Evolutionary conservation across 2,113 vertebrate genomes (phyloP), one percentile per base, ranked within the genome.

Genomic region (Heliornis fulica): DNA sequence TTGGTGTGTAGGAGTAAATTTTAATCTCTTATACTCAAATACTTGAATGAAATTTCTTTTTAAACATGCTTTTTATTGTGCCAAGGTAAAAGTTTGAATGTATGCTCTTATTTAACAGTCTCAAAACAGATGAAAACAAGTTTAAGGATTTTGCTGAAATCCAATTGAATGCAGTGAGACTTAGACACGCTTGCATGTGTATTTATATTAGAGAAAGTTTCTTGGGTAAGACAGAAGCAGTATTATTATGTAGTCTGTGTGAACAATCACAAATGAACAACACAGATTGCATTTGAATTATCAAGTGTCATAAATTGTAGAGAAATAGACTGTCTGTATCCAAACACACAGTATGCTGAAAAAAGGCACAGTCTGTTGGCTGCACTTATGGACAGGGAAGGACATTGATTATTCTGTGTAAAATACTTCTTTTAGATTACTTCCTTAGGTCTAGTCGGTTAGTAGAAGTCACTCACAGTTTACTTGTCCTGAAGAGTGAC

Each of bases 121-220:
- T 70, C 29, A 57, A 63, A 74, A 38, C 36, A 28, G 22, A 3
- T 26, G 19, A 75, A 41, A 61, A 63, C 15, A 29, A 57, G 11
- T 36, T 57, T 8, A 48, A 70, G 65, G 51, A 19, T 76, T 77
- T 70, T 38, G 11, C 34, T 65, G 26, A 85, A 60, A 59, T 61
- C 69, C 51, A 23, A 21, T 3, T 43, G 93, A 48, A 29, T 53
- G 31, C 29, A 13, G 5, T 28, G 65, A 87, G 59, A 54, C 26
- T 85, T 45, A n/a, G 5, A 32, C 15, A 45, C 12, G 1, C 13
- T 4, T 4, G 18, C 21, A 21, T 0, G 0, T 56, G 36, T 68
- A 45, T 60, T 56, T 40, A 46, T 68, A 46, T 3, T 20, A 25
- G 61, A 36, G 36, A 11, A n/a, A 21, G 7, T 54, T 66, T 5